Percentiles rank a stretch among this genome's conserved stretches.
Evolutionary conservation across 2,888 invertebrate genomes (phyloP).

Genomic region (Acleris laterana): DNA sequence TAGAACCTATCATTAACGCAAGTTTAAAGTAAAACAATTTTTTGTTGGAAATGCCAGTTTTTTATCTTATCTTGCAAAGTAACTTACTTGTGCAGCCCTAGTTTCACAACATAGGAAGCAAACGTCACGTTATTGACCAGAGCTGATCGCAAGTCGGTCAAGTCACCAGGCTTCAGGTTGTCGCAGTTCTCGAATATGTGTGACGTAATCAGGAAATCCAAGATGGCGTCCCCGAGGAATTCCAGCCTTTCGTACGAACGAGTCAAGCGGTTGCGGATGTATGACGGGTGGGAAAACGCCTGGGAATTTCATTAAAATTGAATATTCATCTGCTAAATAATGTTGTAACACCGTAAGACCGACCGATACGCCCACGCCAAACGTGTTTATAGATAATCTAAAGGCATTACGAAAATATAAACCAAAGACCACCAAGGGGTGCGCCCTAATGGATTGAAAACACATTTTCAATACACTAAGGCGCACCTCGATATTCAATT

Average conservation of each 20-base stretch:
- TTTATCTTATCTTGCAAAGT: conserved; percentile 47
- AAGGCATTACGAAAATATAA: too few relatives aligned
- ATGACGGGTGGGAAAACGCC: conserved; percentile 97
- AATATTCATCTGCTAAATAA: not conserved
- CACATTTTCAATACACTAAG: too few relatives aligned
- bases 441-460: too few relatives aligned
- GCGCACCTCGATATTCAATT: too few relatives aligned
- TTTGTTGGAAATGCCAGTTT: too few relatives aligned
- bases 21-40: too few relatives aligned
- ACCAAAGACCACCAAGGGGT: too few relatives aligned
- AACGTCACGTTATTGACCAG: conserved; percentile 98
- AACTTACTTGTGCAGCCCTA: conserved; percentile 92
- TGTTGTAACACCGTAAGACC: too few relatives aligned
- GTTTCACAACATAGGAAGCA: conserved; percentile 93
- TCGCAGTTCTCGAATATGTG: conserved; percentile 92
- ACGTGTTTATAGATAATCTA: too few relatives aligned
- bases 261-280: conserved; percentile 91
- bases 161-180: conserved; percentile 90
- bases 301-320: conserved; percentile 53
- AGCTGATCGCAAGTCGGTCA: conserved; percentile 97
- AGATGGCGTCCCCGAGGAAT: conserved; percentile 95
- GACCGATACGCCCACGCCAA: too few relatives aligned
- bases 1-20: too few relatives aligned
- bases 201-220: conserved; percentile 95
- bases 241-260: conserved; percentile 96